Evolutionary conservation across 2,888 invertebrate species (phyloP).

Genomic region (Drosophila nr. fundita): DNA sequence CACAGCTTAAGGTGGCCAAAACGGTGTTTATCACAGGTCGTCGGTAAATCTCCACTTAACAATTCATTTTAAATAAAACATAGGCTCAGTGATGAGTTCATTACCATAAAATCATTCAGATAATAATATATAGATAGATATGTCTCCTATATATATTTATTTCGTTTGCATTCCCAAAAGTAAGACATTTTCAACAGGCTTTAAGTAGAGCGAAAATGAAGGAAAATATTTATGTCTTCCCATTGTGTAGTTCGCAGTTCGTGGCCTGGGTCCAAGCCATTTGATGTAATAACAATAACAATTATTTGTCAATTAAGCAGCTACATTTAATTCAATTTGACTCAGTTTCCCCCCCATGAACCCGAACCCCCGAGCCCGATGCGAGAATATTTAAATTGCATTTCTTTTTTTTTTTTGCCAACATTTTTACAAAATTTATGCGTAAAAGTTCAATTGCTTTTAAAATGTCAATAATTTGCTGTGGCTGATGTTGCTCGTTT

Average conservation of each 20-base stretch:
- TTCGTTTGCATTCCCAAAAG: not conserved
- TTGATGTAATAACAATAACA: slow-evolving; percentile 62
- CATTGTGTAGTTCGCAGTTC: slow-evolving; percentile 12
- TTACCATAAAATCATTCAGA: not conserved
- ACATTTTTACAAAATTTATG: slow-evolving; percentile 64
- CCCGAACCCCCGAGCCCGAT: not conserved
- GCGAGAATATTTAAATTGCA: slow-evolving; percentile 20
- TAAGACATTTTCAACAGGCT: not conserved
- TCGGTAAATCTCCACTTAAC: not conserved
- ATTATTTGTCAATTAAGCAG: slow-evolving; percentile 77
- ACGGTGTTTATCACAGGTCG: not conserved
- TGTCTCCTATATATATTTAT: not conserved
- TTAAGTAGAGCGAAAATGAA: not conserved
- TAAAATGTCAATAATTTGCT: slow-evolving; percentile 75
- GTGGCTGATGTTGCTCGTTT: slow-evolving; percentile 25
- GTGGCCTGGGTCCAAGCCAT: slow-evolving; percentile 19
- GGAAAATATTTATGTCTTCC: not conserved
- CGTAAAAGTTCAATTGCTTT: slow-evolving; percentile 77
- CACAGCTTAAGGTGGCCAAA: not conserved
- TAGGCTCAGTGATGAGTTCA: not conserved
- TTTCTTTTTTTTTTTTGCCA: slow-evolving; percentile 2
- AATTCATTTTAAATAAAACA: not conserved
- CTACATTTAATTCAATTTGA: slow-evolving; percentile 66
- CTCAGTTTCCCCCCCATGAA: slow-evolving; percentile 2
- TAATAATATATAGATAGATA: not conserved